Conservation (phyloP, 1,140 invertebrate genomes). For the Listronotus oregonensis region DNA sequence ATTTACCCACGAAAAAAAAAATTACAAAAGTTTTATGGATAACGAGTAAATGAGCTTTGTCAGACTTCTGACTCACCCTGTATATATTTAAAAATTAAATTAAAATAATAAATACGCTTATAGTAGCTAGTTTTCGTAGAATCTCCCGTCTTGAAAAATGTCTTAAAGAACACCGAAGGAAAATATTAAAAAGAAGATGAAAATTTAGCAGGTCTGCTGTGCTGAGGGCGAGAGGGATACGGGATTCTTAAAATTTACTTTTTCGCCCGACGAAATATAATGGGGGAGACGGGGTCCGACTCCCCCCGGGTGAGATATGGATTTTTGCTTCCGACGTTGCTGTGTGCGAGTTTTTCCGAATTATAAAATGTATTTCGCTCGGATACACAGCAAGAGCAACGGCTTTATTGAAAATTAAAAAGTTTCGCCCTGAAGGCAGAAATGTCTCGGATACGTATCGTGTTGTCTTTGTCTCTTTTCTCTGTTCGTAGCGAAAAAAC, state of each 20-base stretch:
- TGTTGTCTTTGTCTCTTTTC: not conserved
- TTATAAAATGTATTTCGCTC: conserved; percentile 53
- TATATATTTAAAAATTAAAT: no score
- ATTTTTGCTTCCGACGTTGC: conserved; percentile 53
- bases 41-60: no score
- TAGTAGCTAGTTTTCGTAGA: conserved; percentile 16
- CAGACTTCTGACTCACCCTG: no score
- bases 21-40: no score
- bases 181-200: conserved; percentile 40
- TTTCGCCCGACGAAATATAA: conserved; percentile 57
- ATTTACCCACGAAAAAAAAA: no score
- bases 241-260: conserved; percentile 58
- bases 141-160: conserved; percentile 10
- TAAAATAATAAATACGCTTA: no score
- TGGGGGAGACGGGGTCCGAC: conserved; percentile 38
- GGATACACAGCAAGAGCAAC: conserved; percentile 21
- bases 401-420: conserved; percentile 43
- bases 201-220: conserved; percentile 44
- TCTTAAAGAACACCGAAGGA: conserved; percentile 12
- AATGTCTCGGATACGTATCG: not conserved
- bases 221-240: conserved; percentile 42
- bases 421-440: conserved; percentile 17
- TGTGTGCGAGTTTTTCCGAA: conserved; percentile 53
- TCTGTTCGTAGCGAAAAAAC: not conserved
- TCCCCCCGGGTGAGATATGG: conserved; percentile 53